These are phyloP conservation scores for Thereva nobilitata DNA, from an alignment of 2,888 invertebrate species.

Conservation along the genomic window DNA sequence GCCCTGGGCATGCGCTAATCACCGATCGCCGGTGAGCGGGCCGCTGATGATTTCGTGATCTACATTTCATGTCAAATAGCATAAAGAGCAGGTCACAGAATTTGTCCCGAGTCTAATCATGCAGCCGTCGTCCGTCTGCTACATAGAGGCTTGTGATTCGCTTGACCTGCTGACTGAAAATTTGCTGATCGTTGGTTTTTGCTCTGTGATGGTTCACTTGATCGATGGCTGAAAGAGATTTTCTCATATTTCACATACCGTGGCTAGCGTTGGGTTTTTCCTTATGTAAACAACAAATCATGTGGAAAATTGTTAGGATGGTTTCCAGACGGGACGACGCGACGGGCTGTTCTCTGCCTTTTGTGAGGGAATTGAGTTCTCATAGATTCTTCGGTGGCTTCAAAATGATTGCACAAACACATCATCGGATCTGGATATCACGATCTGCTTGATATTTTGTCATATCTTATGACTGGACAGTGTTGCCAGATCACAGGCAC, in stretches of 20 bases:
- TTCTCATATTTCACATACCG: slow-evolving; percentile 35
- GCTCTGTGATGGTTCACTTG: not conserved
- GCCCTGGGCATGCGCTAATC: slow-evolving; percentile 9
- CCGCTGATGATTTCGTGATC: slow-evolving; percentile 33
- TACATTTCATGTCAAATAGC: slow-evolving; percentile 32
- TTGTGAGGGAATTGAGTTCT: slow-evolving; percentile 3
- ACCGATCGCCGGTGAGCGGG: slow-evolving; percentile 16
- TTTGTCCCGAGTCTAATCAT: slow-evolving; percentile 16
- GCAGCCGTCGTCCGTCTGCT: slow-evolving; percentile 22
- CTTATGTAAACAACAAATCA: slow-evolving; percentile 34
- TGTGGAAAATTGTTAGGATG: slow-evolving; percentile 11
- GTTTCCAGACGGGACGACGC: not conserved
- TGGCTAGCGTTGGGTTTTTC: slow-evolving; percentile 19
- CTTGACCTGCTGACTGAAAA: slow-evolving; percentile 27
- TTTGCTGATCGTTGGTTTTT: slow-evolving; percentile 1
- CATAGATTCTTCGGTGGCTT: slow-evolving; percentile 5
- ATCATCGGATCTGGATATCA: not conserved
- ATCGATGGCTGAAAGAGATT: slow-evolving; percentile 17
- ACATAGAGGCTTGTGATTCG: slow-evolving; percentile 21
- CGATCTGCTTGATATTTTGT: too few species aligned
- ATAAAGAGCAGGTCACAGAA: slow-evolving; percentile 9
- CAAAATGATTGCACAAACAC: slow-evolving; percentile 15
- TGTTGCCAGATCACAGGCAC: too few species aligned
- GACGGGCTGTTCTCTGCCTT: not conserved
- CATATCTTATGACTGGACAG: too few species aligned